Base-by-base conservation (phyloP, 2,797 vertebrate species). In the Molossus molossus region DNA sequence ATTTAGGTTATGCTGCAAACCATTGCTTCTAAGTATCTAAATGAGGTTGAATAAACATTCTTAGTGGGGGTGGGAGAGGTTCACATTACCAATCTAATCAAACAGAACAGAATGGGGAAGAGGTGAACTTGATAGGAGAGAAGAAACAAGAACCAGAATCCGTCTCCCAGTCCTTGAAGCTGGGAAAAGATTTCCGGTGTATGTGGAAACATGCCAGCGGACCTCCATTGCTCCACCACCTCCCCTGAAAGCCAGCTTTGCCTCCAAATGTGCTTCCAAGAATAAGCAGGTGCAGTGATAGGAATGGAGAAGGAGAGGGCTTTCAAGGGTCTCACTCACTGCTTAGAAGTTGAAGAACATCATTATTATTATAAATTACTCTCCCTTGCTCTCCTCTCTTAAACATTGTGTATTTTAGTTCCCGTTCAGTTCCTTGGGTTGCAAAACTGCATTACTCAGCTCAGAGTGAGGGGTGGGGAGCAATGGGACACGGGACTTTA, bases 251-350 rank as follows among this genome's bases (percentile, higher is more conserved):
- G 82, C 4, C 75, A 87, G 18, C 65, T 57, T 58, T 72, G 33
- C 67, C 77, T 94, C 50, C 37, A 76, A 85, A 84, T 65, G 53
- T 33, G 55, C 77, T 82, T 90, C 45, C 8, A 62, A 90, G 75
- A 84, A 17, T 76, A 91, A 80, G 65, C 48, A 25, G 8, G 3
- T 55, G 5, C 18, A 1, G 7, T 82, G 87, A n/a, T 72, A n/a
- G 67, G 13, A 94, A 67, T 9, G n/a, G 20, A 75, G 83, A 17
- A 75, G 9, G n/a, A 33, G 65, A 25, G 40, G 9, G 1, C 23
- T 90, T 92, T 29, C 65, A 75, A 91, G 11, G 18, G 45, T 53
- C 5, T 29, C 40, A 55, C 5, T 93, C 11, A 60, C 11, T n/a
- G 37, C 25, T 84, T 86, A 29, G 29, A 87, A 33, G 21, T 8